Evolutionary conservation across 2,888 invertebrate species (phyloP).

Genomic region (Archaeoteleia sp.): DNA sequence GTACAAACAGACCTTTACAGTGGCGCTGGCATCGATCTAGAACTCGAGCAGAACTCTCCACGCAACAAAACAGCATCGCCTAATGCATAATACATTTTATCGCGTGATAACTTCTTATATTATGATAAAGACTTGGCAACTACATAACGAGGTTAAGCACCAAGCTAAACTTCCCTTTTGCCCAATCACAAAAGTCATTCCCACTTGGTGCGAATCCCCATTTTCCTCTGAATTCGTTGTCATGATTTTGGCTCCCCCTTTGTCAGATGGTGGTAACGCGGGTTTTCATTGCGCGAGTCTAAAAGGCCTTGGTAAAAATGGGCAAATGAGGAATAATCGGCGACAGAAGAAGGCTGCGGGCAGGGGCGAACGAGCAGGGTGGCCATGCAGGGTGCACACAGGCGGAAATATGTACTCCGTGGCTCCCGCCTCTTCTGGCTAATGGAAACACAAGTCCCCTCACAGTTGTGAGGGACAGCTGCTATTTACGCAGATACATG

Average conservation of each 20-base stretch:
- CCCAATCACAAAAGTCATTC: conserved; percentile 17
- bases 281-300: conserved; percentile 28
- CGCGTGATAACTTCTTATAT: too few relatives aligned
- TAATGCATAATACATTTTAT: too few relatives aligned
- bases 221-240: neutral
- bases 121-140: too few relatives aligned
- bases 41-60: too few relatives aligned
- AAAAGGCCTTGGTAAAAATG: conserved; percentile 59
- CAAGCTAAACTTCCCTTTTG: too few relatives aligned
- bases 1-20: too few relatives aligned
- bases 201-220: neutral
- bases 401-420: conserved; percentile 44
- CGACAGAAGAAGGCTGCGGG: conserved; percentile 41
- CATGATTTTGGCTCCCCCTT: conserved; percentile 1
- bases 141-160: too few relatives aligned
- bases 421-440: conserved; percentile 57
- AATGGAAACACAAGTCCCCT: conserved; percentile 62
- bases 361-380: conserved; percentile 39
- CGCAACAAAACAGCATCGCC: too few relatives aligned
- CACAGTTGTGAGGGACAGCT: conserved; percentile 52
- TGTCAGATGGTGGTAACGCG: neutral
- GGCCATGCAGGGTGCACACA: conserved; percentile 26
- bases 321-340: conserved; percentile 60
- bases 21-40: too few relatives aligned
- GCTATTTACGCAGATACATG: conserved; percentile 23